These are phyloP conservation scores for Anadara kagoshimensis DNA, from an alignment of 1,140 invertebrate genomes.

Conservation along the genomic window DNA sequence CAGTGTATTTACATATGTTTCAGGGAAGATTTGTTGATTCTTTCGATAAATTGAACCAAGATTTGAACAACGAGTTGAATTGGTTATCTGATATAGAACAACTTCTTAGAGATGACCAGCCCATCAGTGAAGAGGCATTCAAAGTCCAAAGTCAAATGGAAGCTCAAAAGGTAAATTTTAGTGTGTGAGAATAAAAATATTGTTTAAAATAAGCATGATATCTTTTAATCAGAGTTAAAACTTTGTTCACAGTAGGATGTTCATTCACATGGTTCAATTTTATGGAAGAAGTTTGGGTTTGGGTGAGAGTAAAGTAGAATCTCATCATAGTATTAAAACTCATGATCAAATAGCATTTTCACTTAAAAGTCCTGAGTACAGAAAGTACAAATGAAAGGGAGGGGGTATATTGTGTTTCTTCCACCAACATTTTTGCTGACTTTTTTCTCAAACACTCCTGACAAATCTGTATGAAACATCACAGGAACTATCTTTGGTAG, in stretches of 20 bases:
- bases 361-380: no score
- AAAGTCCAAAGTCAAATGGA: constrained; percentile 93
- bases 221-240: neutral
- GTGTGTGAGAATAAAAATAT: neutral
- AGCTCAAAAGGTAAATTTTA: constrained; percentile 58
- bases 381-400: no score
- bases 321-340: no score
- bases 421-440: no score
- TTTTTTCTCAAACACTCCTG: no score
- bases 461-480: no score
- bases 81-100: constrained; percentile 92
- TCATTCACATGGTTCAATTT: no score
- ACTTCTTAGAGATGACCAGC: constrained; percentile 89
- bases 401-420: no score
- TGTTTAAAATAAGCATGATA: neutral
- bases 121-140: constrained; percentile 90
- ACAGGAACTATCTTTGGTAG: no score
- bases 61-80: constrained; percentile 90
- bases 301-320: no score
- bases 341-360: no score
- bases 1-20: constrained; percentile 2
- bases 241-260: neutral
- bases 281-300: no score
- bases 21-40: constrained; percentile 64
- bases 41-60: constrained; percentile 80